Conservation (phyloP, 2,888 invertebrate genomes). For the Ichneumoninae sp. region DNA sequence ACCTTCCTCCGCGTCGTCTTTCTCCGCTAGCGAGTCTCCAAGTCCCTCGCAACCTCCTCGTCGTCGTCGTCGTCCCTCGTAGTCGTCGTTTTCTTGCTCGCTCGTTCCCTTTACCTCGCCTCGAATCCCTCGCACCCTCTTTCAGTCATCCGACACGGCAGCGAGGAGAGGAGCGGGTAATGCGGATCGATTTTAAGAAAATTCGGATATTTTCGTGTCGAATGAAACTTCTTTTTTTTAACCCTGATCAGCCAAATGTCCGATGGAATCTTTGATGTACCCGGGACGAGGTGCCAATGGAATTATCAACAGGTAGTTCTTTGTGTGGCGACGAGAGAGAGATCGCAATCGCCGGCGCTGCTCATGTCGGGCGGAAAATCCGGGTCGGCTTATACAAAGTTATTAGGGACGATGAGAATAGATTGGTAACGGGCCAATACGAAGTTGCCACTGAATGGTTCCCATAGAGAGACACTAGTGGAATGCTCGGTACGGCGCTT, state of each 20-base stretch:
- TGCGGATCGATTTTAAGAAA: slow-evolving; percentile 19
- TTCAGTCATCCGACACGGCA: slow-evolving; percentile 43
- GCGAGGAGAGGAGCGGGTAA: slow-evolving; percentile 27
- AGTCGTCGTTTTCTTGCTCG: slow-evolving; percentile 60
- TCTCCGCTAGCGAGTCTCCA: slow-evolving; percentile 63
- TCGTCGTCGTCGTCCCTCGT: slow-evolving; percentile 56
- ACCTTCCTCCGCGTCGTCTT: slow-evolving; percentile 65
- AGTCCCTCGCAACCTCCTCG: slow-evolving; percentile 66
- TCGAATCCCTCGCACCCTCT: slow-evolving; percentile 56
- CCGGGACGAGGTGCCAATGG: not conserved
- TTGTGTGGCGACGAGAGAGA: not conserved
- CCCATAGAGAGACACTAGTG: too few species aligned
- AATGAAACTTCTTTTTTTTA: slow-evolving; percentile 18
- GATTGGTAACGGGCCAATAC: not conserved
- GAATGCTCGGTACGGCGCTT: too few species aligned
- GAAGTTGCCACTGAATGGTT: too few species aligned
- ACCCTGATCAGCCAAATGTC: not conserved
- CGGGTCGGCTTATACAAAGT: not conserved
- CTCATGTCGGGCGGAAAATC: not conserved
- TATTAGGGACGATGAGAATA: slow-evolving; percentile 1
- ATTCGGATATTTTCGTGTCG: not conserved
- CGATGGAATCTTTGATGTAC: not conserved
- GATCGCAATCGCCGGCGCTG: not conserved
- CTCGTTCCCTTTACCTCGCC: slow-evolving; percentile 54
- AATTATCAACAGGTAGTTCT: slow-evolving; percentile 23